Conservation (phyloP, 2,888 invertebrate genomes). For the Drosophila mettleri region DNA sequence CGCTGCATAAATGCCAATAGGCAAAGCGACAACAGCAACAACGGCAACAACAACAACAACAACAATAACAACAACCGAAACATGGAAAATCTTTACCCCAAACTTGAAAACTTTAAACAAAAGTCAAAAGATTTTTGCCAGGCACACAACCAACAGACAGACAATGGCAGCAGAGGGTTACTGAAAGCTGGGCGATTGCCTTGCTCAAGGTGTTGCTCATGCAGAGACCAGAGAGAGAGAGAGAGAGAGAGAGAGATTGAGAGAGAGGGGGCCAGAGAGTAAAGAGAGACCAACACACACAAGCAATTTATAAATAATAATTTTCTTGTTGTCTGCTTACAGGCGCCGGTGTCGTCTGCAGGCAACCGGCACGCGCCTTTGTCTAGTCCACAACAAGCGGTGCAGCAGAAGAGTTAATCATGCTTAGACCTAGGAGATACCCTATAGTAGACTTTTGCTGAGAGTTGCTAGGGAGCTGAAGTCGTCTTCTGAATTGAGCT, state of each 20-base stretch:
- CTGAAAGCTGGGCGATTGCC: slow-evolving; percentile 10
- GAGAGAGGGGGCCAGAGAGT: not conserved
- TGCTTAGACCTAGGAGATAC: slow-evolving; percentile 1
- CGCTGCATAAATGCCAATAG: slow-evolving; percentile 57
- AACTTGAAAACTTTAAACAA: slow-evolving; percentile 39
- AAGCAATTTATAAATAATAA: slow-evolving; percentile 76
- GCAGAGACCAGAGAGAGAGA: not conserved
- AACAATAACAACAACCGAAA: slow-evolving; percentile 15
- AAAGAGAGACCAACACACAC: slow-evolving; percentile 9
- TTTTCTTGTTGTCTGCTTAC: slow-evolving; percentile 64
- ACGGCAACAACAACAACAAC: slow-evolving; percentile 23
- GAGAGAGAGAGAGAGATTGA: not conserved
- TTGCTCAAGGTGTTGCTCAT: slow-evolving; percentile 45
- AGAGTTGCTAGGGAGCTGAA: no score
- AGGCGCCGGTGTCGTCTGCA: slow-evolving; percentile 61
- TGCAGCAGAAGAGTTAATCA: not conserved
- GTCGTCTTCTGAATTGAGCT: no score
- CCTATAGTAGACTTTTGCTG: not conserved
- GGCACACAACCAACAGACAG: slow-evolving; percentile 26
- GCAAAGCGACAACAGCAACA: slow-evolving; percentile 38
- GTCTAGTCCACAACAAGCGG: slow-evolving; percentile 37
- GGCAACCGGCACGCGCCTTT: slow-evolving; percentile 59
- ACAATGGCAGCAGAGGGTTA: slow-evolving; percentile 31
- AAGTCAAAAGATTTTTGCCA: slow-evolving; percentile 58
- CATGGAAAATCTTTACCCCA: slow-evolving; percentile 18